Evolutionary conservation across 2,113 vertebrate genomes (phyloP), one percentile per base, ranked within the genome.

Genomic region (Peromyscus polionotus): DNA sequence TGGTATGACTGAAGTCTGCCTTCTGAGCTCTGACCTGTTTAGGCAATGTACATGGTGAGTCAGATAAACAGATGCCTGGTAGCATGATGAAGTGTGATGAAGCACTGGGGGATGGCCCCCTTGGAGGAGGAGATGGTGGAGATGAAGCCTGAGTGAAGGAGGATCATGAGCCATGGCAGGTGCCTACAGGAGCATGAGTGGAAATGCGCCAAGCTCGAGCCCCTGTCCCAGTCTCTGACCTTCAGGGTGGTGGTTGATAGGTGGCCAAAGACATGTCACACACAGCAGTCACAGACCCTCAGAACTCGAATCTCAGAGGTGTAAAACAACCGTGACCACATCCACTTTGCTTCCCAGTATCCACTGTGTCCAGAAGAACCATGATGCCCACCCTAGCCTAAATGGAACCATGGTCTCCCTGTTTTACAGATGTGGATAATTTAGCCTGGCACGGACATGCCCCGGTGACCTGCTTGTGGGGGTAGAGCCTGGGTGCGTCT

Each of bases 31-130:
- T 28, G n/a, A 24, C 24, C 92, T 19, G 0, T 61, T 59, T 33
- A 1, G 10, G 24, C 39, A 54, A 39, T 57, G 67, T n/a, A 28
- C 86, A 39, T 1, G 7, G 24, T 13, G n/a, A 31, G 5, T 20
- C 79, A 20, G 63, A 51, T 26, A 85, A 73, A 36, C 73, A 51
- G 72, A 39, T 28, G 51, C 57, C 45, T 3, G 12, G 12, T 33
- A 33, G 24, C 0, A 0, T 42, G 61, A 48, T 3, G 28, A 7
- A 1, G 1, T 36, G 67, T 63, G 17, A 7, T 14, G 4, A n/a
- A 57, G 63, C 45, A 33, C 51, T 24, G 48, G 77, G 28, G 22
- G 24, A 2, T 17, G 87, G 39, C 3, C 26, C 26, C 7, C 65
- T 3, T 7, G 1, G 1, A 61, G 80, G 14, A 83, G 94, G 87